These are phyloP conservation scores for Notospermus geniculatus DNA, from an alignment of 1,140 invertebrate species.

Conservation along the genomic window DNA sequence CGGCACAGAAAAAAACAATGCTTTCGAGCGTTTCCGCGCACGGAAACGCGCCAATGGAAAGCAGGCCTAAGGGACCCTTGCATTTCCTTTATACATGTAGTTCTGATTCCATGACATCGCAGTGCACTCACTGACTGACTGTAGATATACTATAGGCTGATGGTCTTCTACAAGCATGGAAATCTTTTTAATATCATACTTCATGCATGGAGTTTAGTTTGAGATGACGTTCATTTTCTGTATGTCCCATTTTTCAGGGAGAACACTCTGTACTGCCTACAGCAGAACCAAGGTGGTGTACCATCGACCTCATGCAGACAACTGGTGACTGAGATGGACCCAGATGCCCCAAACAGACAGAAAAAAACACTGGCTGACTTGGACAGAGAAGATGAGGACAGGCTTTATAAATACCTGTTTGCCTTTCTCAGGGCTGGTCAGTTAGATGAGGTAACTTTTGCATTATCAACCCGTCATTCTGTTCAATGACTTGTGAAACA, in stretches of 20 bases:
- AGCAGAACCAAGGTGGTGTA: conserved; percentile 47
- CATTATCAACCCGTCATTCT: no score
- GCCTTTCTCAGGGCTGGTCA: conserved; percentile 80
- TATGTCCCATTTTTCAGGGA: conserved; percentile 58
- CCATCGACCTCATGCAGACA: conserved; percentile 56
- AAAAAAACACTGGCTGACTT: conserved; percentile 79
- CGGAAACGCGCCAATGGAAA: no score
- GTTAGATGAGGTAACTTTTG: conserved; percentile 64
- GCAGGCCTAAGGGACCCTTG: no score
- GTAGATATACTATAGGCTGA: no score
- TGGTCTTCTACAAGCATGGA: no score
- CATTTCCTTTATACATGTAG: no score
- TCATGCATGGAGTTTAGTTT: no score
- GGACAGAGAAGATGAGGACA: conserved; percentile 81
- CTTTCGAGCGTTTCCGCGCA: no score
- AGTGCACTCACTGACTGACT: neutral
- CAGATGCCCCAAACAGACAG: conserved; percentile 85
- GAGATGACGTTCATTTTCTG: conserved; percentile 10
- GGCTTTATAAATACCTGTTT: conserved; percentile 70
- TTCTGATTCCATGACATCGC: neutral
- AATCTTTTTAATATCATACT: no score
- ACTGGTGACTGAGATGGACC: conserved; percentile 78
- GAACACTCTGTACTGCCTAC: conserved; percentile 81
- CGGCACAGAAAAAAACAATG: no score
- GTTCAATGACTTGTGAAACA: no score